phyloP scores from a whole-genome alignment of 2,113 vertebrate genomes.

The Oxyura jamaicensis region DNA sequence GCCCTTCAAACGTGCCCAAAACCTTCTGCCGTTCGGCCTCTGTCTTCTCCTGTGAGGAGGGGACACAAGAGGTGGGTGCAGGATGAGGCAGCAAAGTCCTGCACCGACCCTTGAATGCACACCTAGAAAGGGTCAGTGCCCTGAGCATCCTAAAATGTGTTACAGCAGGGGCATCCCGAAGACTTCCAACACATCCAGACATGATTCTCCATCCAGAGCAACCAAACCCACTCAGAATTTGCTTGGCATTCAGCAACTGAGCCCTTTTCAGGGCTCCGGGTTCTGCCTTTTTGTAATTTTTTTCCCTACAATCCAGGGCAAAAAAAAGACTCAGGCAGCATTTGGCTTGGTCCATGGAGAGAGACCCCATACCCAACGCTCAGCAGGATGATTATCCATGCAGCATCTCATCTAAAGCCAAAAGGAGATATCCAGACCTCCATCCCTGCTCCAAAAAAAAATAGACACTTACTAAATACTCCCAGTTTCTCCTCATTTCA shows the following conservation, averaged over 20 bases:
- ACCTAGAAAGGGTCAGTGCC: neutral
- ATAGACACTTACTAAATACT: neutral
- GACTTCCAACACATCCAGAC: neutral
- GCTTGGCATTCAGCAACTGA: neutral
- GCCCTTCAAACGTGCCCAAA: neutral
- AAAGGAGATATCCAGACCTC: accelerated
- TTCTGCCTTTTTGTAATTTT: neutral
- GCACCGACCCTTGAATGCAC: accelerated
- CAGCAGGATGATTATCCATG: accelerated
- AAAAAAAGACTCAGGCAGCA: accelerated
- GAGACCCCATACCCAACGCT: neutral
- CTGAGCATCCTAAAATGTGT: neutral
- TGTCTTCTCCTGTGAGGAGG: neutral
- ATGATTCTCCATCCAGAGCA: neutral
- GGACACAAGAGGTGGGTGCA: too few relatives aligned
- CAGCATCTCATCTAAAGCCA: neutral
- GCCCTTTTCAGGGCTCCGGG: neutral
- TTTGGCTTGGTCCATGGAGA: neutral
- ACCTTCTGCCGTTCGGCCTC: slow-evolving; percentile 36
- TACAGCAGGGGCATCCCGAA: neutral
- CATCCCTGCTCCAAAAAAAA: accelerated
- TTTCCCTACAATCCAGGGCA: too few relatives aligned
- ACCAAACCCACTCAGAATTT: neutral
- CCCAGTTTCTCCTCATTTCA: neutral
- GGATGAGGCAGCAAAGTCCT: neutral